phyloP scores from a whole-genome alignment of 2,888 invertebrate species.

The Cerastoderma edule region DNA sequence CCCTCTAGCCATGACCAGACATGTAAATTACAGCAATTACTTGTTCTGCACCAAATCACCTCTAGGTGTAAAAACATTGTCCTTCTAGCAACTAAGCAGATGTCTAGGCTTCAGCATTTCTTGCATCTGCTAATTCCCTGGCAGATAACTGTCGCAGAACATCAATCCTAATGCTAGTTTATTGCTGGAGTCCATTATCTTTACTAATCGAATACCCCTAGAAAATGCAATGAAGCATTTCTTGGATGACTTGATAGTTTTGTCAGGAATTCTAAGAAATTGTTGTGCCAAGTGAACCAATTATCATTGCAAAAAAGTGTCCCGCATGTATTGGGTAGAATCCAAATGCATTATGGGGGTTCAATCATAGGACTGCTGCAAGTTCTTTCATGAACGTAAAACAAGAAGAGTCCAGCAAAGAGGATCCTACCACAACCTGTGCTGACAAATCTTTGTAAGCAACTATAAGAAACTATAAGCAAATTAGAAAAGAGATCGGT shows the following conservation, averaged over 20 bases:
- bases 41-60: slow-evolving; percentile 8
- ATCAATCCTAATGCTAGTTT: neutral
- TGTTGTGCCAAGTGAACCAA: too few relatives aligned
- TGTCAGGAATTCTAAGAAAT: slow-evolving; percentile 10
- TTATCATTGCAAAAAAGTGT: too few relatives aligned
- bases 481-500: too few relatives aligned
- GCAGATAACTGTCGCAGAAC: neutral
- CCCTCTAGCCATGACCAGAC: neutral
- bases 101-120: neutral
- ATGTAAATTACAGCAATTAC: slow-evolving; percentile 3
- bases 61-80: slow-evolving; percentile 1
- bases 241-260: slow-evolving; percentile 10
- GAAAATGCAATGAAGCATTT: slow-evolving; percentile 21
- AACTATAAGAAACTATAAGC: too few relatives aligned
- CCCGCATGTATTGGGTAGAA: too few relatives aligned
- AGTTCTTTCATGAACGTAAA: too few relatives aligned
- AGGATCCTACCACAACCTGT: too few relatives aligned
- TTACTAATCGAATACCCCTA: neutral
- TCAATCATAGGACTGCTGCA: too few relatives aligned
- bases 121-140: slow-evolving; percentile 6
- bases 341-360: too few relatives aligned
- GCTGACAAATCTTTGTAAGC: too few relatives aligned
- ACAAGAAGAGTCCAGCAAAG: too few relatives aligned
- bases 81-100: neutral
- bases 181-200: slow-evolving; percentile 7